phyloP scores from a whole-genome alignment of 2,797 vertebrate species.

The Orientallactaga sibirica region DNA sequence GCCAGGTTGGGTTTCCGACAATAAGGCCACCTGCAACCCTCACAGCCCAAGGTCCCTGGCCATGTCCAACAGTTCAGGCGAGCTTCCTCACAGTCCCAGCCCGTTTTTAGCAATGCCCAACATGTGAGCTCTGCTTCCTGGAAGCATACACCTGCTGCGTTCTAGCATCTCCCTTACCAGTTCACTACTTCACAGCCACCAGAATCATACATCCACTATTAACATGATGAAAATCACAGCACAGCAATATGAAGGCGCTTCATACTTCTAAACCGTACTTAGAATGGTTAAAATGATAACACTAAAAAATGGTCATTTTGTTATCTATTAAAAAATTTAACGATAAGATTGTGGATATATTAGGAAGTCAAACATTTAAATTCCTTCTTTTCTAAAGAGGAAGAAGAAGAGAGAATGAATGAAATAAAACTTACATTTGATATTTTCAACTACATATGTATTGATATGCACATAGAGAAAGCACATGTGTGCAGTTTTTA shows the following conservation, averaged over 20 bases:
- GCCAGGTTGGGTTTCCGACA: no score
- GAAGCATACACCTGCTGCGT: slow-evolving; percentile 83
- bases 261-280: not conserved
- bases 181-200: slow-evolving; percentile 95
- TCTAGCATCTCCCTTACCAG: slow-evolving; percentile 81
- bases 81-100: no score
- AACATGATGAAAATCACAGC: slow-evolving; percentile 98
- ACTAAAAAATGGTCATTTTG: not conserved
- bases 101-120: no score
- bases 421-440: slow-evolving; percentile 5
- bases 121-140: slow-evolving; percentile 85
- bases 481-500: not conserved
- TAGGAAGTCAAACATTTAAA: slow-evolving; percentile 20
- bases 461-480: slow-evolving; percentile 10
- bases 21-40: no score
- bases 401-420: not conserved
- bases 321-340: not conserved
- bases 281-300: slow-evolving; percentile 2
- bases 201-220: slow-evolving; percentile 98
- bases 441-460: not conserved
- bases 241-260: not conserved
- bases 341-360: slow-evolving; percentile 1
- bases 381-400: not conserved
- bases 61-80: no score
- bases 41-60: no score